Conservation (phyloP, 37 sponge, comb jelly and placozoan species). For the Mnemiopsis leidyi region DNA sequence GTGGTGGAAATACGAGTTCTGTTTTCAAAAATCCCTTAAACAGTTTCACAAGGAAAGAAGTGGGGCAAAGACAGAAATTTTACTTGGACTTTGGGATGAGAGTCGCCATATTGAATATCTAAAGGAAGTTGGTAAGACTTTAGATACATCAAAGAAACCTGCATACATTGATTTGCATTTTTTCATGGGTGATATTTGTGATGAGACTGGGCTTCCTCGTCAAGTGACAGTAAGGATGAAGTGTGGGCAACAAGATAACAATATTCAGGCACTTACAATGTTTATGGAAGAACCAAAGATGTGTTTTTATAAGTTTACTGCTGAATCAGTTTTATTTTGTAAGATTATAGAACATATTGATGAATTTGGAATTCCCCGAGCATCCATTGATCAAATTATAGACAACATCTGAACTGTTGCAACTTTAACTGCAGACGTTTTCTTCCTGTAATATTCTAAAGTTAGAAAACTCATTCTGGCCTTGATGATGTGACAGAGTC, state of each 20-base stretch:
- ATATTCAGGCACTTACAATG: conserved; percentile 33
- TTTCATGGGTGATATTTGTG: conserved; percentile 16
- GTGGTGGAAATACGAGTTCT: conserved; percentile 68
- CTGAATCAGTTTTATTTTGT: conserved; percentile 41
- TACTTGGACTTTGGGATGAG: conserved; percentile 58
- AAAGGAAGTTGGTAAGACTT: not conserved
- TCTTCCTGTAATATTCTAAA: no score
- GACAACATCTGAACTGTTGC: not conserved
- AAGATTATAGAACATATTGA: conserved; percentile 38
- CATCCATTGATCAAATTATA: not conserved
- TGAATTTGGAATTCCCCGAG: conserved; percentile 16
- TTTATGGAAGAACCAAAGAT: conserved; percentile 43
- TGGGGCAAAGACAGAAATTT: not conserved
- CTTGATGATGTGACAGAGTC: no score
- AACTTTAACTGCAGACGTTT: no score
- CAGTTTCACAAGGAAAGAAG: conserved; percentile 55
- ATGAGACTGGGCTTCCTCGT: conserved; percentile 53
- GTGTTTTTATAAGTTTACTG: conserved; percentile 48
- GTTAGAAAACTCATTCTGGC: no score
- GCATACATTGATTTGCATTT: conserved; percentile 24
- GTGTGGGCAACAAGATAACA: not conserved
- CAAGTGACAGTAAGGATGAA: conserved; percentile 8
- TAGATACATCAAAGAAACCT: not conserved
- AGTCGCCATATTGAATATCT: not conserved
- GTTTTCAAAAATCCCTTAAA: conserved; percentile 26